Evolutionary conservation across 2,113 vertebrate species (phyloP).

Genomic region (Microcebus jonahi): DNA sequence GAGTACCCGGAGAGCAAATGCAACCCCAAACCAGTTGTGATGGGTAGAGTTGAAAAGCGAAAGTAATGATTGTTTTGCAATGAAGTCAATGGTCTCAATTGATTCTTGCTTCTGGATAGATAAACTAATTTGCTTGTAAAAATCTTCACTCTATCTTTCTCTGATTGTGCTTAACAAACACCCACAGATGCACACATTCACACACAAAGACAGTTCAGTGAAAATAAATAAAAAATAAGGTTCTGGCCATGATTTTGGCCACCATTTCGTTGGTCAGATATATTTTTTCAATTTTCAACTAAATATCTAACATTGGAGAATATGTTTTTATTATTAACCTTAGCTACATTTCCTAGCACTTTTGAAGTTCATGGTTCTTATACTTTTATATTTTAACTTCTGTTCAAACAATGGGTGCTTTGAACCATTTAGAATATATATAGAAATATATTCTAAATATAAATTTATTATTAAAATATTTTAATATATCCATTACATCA

Average conservation of each 20-base stretch:
- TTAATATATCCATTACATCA: not conserved
- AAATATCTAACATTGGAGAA: not conserved
- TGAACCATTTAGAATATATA: not conserved
- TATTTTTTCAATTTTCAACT: not conserved
- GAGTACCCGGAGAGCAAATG: not conserved
- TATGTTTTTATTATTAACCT: rapidly evolving
- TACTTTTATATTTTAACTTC: not conserved
- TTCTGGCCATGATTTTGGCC: not conserved
- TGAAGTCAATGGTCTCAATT: not conserved
- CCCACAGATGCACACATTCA: rapidly evolving
- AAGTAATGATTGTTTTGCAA: not conserved
- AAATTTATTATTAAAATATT: not conserved
- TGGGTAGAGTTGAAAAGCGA: not conserved
- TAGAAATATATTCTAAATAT: no score
- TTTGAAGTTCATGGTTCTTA: not conserved
- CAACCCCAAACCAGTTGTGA: not conserved
- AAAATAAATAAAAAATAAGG: not conserved
- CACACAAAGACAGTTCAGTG: not conserved
- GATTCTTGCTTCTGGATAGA: not conserved
- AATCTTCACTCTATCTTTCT: not conserved
- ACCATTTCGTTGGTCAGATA: not conserved
- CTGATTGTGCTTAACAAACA: not conserved
- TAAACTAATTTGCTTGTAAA: not conserved
- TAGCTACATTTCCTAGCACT: not conserved
- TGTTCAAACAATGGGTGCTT: not conserved